Evolutionary conservation across 2,888 invertebrate genomes (phyloP).

Genomic region (Brenthis hecate): DNA sequence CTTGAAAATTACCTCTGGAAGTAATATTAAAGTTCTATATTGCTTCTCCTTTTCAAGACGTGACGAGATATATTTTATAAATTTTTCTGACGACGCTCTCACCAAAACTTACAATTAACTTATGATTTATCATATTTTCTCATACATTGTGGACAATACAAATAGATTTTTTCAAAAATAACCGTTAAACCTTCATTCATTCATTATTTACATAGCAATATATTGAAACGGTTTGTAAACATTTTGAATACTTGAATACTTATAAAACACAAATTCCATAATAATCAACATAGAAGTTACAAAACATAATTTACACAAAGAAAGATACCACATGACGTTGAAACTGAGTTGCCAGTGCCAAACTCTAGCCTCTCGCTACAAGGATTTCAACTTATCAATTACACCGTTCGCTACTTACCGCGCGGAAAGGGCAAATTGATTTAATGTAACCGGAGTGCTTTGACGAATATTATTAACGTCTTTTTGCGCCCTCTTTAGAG

Average conservation of each 20-base stretch:
- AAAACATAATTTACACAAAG: conserved; percentile 38
- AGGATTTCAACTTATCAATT: conserved; percentile 83
- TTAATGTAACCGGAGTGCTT: conserved; percentile 83
- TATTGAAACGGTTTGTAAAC: neutral
- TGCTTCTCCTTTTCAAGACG: too few relatives aligned
- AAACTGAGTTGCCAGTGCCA: conserved; percentile 59
- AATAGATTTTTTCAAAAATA: too few relatives aligned
- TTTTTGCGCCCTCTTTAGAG: conserved; percentile 77
- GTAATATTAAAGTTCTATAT: too few relatives aligned
- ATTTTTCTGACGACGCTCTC: too few relatives aligned
- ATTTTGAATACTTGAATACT: neutral
- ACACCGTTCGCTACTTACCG: conserved; percentile 82
- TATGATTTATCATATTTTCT: too few relatives aligned
- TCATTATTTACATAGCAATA: too few relatives aligned
- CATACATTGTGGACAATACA: too few relatives aligned
- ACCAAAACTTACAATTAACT: too few relatives aligned
- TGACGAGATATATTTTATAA: too few relatives aligned
- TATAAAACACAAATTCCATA: neutral
- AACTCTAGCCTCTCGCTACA: conserved; percentile 78
- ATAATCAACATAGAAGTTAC: conserved; percentile 4
- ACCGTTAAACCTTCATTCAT: too few relatives aligned
- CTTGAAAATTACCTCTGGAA: neutral
- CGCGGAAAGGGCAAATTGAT: conserved; percentile 83
- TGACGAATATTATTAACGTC: conserved; percentile 83
- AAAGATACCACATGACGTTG: conserved; percentile 39